Evolutionary conservation across 2,113 vertebrate species (phyloP).

Genomic region (Eclectus roratus): DNA sequence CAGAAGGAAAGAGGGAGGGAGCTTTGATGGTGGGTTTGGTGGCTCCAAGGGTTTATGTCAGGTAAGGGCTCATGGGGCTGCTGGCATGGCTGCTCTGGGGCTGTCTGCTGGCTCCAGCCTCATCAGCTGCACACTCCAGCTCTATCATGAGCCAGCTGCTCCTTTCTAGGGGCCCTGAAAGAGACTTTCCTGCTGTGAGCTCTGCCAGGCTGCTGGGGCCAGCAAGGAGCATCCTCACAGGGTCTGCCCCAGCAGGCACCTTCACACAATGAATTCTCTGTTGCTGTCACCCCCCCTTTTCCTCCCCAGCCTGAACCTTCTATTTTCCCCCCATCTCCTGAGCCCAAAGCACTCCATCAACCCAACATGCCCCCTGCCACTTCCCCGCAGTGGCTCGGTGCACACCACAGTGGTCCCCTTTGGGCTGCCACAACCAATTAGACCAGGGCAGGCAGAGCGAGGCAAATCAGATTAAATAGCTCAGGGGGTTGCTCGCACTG

Average conservation of each 20-base stretch:
- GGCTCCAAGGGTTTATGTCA: background rate
- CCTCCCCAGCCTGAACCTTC: background rate
- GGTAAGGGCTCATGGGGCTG: background rate
- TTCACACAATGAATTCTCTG: slow-evolving; percentile 5
- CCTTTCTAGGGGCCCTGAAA: background rate
- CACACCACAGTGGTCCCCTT: slow-evolving; percentile 39
- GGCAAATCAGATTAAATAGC: slow-evolving; percentile 67
- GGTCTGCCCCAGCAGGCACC: background rate
- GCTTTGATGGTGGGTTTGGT: background rate
- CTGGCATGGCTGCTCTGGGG: background rate
- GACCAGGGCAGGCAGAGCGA: slow-evolving; percentile 26
- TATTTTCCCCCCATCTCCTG: fast-evolving
- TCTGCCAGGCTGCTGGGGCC: background rate
- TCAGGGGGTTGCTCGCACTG: slow-evolving; percentile 32
- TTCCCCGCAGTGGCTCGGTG: background rate
- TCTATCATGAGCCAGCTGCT: background rate
- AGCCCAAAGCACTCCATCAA: background rate
- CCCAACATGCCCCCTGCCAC: background rate
- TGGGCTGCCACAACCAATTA: slow-evolving; percentile 63
- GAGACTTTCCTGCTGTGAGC: background rate
- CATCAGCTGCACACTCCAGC: background rate
- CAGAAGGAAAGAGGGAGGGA: background rate
- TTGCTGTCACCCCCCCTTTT: background rate
- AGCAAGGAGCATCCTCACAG: background rate
- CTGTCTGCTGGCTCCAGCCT: background rate